These are phyloP conservation scores for Tokudaia tokunoshimensis DNA, from an alignment of 2,797 vertebrate genomes.

Conservation along the genomic window DNA sequence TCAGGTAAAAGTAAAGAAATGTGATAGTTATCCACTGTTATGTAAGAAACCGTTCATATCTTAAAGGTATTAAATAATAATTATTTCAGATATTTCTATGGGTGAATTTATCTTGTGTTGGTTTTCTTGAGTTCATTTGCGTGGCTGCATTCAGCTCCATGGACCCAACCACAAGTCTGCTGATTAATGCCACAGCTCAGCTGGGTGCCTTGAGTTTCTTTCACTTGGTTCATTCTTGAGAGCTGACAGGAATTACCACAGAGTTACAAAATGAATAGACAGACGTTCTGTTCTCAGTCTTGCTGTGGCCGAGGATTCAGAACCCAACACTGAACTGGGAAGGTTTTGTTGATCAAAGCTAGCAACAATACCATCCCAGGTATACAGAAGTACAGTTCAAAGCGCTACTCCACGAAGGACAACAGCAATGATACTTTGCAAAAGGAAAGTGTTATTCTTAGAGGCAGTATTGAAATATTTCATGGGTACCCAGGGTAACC, in stretches of 20 bases:
- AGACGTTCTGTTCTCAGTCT: accelerated
- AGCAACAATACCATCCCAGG: background rate
- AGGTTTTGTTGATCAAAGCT: background rate
- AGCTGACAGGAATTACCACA: background rate
- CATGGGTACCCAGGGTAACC: background rate
- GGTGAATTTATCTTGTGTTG: background rate
- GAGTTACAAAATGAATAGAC: background rate
- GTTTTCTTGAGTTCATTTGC: background rate
- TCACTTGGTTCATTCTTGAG: background rate
- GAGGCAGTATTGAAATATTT: background rate
- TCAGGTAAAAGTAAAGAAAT: constrained; percentile 58
- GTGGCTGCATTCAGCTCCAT: background rate
- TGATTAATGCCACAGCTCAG: background rate
- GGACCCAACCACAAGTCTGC: background rate
- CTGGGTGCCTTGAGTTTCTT: background rate
- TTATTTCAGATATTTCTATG: background rate
- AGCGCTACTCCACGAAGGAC: accelerated
- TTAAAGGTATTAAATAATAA: background rate
- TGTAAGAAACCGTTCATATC: background rate
- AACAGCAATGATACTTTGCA: background rate
- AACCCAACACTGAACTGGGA: background rate
- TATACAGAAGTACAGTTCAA: background rate
- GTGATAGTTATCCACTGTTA: background rate
- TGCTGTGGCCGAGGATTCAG: background rate
- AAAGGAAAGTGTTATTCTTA: background rate